Evolutionary conservation across 2,113 vertebrate species (phyloP), one percentile per base, ranked within the genome.

Genomic region (Halichoerus grypus): DNA sequence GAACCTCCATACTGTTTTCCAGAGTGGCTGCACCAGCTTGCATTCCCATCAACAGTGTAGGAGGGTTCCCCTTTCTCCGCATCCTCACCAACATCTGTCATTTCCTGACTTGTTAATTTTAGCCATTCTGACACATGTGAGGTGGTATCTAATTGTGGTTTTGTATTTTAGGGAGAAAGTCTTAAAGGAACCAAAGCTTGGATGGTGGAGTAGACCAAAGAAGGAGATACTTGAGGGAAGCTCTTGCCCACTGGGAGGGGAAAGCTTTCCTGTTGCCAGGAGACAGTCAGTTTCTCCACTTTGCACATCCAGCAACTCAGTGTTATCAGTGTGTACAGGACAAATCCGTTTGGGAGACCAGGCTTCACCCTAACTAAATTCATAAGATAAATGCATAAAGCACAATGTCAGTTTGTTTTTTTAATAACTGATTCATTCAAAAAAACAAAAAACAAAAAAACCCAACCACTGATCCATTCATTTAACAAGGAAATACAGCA

Each of bases 121-220:
- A 69, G 33, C 67, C 33, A n/a, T 19, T 9, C 33, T 36, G 67
- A 69, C 33, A 7, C 7, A 9, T 36, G 33, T 36, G 33, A 21
- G 18, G 67, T 69, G 26, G 26, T 63, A 63, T 63, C 61, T 28
- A 26, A 63, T 12, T 61, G 61, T 63, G 61, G 61, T 69, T 65
- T 69, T 69, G 67, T 36, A 69, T 36, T 69, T 69, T 69, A 21
- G 67, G 7, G 28, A 36, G 80, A 24, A 46, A 63, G 18, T 18
- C 53, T 79, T 55, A 16, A 55, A 89, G 46, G 55, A 81, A 51
- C 2, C 36, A 51, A 72, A 33, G 18, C 12, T 80, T 69, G 21
- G 7, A 12, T 5, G 0, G 1, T 7, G 28, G 4, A 84, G 7
- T 7, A 57, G 51, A 61, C 5, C 22, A 24, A 0, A 55, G 18